Conservation (phyloP, 2,797 vertebrate species). For the Spea hammondii region DNA sequence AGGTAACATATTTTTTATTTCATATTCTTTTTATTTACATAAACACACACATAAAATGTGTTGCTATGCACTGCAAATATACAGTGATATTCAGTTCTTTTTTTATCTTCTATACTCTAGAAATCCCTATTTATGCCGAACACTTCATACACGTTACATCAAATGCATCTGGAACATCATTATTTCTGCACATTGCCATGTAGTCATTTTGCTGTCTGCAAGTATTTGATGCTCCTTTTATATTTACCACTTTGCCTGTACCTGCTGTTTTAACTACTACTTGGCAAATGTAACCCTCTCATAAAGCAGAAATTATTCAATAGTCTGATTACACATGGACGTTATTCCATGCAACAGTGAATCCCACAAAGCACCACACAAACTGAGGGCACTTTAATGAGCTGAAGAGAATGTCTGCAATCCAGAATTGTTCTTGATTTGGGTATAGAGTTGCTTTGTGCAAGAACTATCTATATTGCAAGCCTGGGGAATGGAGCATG, state of each 20-base stretch:
- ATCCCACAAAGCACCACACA: constrained; percentile 23
- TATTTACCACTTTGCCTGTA: constrained; percentile 9
- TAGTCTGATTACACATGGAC: constrained; percentile 11
- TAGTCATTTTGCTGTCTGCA: constrained; percentile 19
- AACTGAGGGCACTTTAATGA: constrained; percentile 30
- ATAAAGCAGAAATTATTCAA: constrained; percentile 34
- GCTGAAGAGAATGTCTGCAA: constrained; percentile 13
- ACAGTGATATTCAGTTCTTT: no score
- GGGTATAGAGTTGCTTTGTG: not conserved
- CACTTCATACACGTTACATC: not conserved
- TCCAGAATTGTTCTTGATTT: constrained; percentile 10
- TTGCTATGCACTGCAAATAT: no score
- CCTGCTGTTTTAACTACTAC: constrained; percentile 14
- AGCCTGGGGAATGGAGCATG: constrained; percentile 8
- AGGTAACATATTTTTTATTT: no score
- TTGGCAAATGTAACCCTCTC: constrained; percentile 30
- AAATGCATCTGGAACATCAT: not conserved
- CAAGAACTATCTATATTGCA: constrained; percentile 2
- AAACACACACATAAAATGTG: no score
- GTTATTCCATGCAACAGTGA: constrained; percentile 28
- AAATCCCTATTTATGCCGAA: not conserved
- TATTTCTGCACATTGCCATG: constrained; percentile 14
- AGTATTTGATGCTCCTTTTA: constrained; percentile 24
- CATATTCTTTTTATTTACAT: no score
- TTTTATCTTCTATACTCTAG: not conserved